Base-by-base conservation (phyloP, 1,140 invertebrate genomes). In the Calosoma granatense region DNA sequence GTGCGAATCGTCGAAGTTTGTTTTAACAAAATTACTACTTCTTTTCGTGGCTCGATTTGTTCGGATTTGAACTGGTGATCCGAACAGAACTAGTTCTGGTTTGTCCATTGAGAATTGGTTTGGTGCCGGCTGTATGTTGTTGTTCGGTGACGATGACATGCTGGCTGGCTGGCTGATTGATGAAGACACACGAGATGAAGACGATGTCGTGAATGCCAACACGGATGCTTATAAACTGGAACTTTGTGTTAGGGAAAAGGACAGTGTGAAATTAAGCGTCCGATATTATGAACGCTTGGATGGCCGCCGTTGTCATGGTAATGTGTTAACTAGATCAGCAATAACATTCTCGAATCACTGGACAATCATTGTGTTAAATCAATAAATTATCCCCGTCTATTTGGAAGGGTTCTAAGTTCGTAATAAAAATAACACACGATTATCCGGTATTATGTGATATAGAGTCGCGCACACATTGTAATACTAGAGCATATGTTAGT, bases 291-390 rank as follows among this genome's bases (percentile, higher is more conserved):
- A 47, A 47, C 9, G 15, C 41, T 17, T 47, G 41, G 41, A 17
- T 47, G 41, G 41, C 3, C 15, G 6, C 3, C 17, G 6, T 11
- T 47, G 17, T 3, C 17, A 17, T 11, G 6, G 15, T 47, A 4
- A 47, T 17, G 41, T 47, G 41, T 12, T 17, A 47, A 47, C 17
- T 47, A 47, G 41, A 47, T 47, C 41, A 47, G 41, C 15, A 47
- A 47, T 47, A 47, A 47, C 41, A 47, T 17, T 47, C 15, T 47
- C 41, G 41, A 47, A 12, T 47, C 41, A 47, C 41, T 47, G 41
- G 17, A 9, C 41, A 47, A 11, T 47, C 26, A 30, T 30, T 12
- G 9, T 47, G 41, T 47, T 47, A 17, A 47, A 47, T 47, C 41
- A 17, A 47, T 47, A 47, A 47, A 9, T 9, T 36, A 36, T 36